A percentile compares a stretch with the other conserved stretches of the same genome.
Conservation (phyloP, 2,888 invertebrate genomes). For the Perdita meconis region DNA sequence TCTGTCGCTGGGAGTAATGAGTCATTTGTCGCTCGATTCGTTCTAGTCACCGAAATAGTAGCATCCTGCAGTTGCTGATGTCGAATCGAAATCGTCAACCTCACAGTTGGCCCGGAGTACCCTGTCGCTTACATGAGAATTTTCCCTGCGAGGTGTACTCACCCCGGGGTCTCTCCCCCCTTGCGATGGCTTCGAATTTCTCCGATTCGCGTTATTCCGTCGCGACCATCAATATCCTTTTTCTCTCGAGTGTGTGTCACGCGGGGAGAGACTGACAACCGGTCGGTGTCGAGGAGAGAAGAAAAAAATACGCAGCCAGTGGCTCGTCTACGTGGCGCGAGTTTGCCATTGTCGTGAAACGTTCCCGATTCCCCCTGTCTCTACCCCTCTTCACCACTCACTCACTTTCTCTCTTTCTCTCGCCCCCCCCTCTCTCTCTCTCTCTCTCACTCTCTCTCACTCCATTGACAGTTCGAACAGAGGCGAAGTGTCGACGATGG, state of each 20-base stretch:
- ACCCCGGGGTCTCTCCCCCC: neutral
- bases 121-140: too few species aligned
- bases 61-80: too few species aligned
- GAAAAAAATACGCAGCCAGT: conserved; percentile 51
- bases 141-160: too few species aligned
- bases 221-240: conserved; percentile 59
- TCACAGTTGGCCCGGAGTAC: too few species aligned
- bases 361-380: conserved; percentile 41
- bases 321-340: conserved; percentile 59
- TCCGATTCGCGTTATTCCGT: conserved; percentile 56
- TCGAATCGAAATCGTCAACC: too few species aligned
- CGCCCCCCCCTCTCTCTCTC: conserved; percentile 10
- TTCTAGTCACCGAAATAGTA: too few species aligned
- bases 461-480: conserved; percentile 75
- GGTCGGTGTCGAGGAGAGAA: conserved; percentile 49
- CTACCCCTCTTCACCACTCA: neutral
- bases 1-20: conserved; percentile 30
- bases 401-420: conserved; percentile 26
- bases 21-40: conserved; percentile 55
- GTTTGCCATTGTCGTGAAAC: conserved; percentile 67
- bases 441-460: conserved; percentile 46
- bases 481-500: conserved; percentile 73
- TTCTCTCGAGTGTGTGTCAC: conserved; percentile 62
- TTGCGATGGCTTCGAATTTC: conserved; percentile 2
- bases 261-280: conserved; percentile 55